A percentile compares a stretch with the other conserved stretches of the same genome.
Evolutionary conservation across 2,797 vertebrate species (phyloP).

Genomic region (Xerus rutilus): DNA sequence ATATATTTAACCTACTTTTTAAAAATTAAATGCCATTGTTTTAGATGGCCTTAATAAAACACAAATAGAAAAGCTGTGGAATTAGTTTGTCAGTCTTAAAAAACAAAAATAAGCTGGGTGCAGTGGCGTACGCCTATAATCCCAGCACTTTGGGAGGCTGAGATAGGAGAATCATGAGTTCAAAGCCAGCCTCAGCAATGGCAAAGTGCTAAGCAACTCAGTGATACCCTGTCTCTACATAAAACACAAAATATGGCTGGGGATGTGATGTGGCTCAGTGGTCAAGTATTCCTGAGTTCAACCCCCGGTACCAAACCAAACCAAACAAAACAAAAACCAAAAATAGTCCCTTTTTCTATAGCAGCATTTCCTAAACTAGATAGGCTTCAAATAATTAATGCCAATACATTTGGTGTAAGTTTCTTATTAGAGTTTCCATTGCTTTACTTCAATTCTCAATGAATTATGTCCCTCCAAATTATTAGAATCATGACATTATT

Average conservation of each 20-base stretch:
- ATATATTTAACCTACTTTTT: background rate
- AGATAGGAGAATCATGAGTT: too few relatives aligned
- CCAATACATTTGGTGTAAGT: background rate
- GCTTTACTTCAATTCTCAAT: background rate
- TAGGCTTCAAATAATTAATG: background rate
- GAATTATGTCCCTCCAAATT: background rate
- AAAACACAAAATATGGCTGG: too few relatives aligned
- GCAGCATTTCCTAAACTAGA: background rate
- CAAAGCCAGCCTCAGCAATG: too few relatives aligned
- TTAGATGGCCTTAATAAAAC: background rate
- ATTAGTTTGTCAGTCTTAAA: background rate
- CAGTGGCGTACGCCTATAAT: too few relatives aligned
- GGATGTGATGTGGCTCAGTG: too few relatives aligned
- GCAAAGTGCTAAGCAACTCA: too few relatives aligned
- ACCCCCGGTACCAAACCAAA: too few relatives aligned
- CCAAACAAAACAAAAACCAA: background rate
- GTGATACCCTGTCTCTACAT: too few relatives aligned
- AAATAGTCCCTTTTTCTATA: background rate
- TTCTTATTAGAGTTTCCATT: background rate
- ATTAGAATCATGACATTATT: background rate
- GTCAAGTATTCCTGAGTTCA: too few relatives aligned
- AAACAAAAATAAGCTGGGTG: background rate
- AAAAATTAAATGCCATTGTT: background rate
- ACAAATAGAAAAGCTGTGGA: background rate
- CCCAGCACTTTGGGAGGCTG: too few relatives aligned